Conservation (phyloP, 2,113 vertebrate species). For the Ceyx cyanopectus region DNA sequence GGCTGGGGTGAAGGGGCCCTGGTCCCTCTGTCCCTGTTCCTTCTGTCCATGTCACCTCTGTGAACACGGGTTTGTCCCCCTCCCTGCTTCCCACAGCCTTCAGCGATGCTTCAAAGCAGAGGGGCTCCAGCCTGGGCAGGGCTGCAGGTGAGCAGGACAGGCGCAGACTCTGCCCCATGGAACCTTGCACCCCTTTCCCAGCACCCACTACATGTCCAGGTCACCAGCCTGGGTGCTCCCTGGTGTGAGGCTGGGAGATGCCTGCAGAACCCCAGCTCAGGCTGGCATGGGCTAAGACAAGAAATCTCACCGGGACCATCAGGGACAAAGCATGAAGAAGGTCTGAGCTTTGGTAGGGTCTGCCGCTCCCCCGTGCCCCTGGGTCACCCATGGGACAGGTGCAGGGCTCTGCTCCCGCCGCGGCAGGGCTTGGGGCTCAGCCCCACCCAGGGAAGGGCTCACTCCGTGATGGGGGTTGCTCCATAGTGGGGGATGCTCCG, state of each 20-base stretch:
- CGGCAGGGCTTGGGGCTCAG: background rate
- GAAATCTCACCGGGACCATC: accelerated
- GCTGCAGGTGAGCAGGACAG: background rate
- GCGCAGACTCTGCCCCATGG: background rate
- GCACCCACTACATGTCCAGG: background rate
- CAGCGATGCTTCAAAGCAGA: background rate
- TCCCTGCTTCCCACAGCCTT: background rate
- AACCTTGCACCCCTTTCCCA: background rate
- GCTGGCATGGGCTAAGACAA: accelerated
- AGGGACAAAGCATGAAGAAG: background rate
- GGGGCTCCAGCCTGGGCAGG: background rate
- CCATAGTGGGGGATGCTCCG: background rate
- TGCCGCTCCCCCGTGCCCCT: no score
- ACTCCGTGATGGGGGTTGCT: background rate
- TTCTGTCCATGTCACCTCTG: background rate
- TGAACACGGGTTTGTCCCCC: background rate
- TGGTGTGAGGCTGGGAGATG: background rate
- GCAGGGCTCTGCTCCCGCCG: background rate
- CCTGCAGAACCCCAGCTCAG: no score
- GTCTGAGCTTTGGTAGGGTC: no score
- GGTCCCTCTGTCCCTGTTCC: background rate
- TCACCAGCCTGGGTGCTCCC: background rate
- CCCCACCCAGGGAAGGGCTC: background rate
- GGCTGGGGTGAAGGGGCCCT: accelerated
- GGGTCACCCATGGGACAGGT: accelerated